Conservation (phyloP, 1,140 invertebrate genomes). For the Ridgeia piscesae region DNA sequence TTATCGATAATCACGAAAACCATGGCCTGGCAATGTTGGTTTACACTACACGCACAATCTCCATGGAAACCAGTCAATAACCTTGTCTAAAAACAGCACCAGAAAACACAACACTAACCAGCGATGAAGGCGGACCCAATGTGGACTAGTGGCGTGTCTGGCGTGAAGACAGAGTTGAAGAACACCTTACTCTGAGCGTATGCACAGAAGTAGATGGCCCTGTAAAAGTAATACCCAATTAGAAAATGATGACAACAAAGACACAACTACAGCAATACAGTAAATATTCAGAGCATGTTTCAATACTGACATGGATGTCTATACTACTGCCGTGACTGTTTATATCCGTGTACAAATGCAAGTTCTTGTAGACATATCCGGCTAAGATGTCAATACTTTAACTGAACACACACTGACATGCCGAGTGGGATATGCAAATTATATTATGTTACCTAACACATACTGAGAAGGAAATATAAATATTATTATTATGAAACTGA, state of each 20-base stretch:
- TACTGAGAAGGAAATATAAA: no score
- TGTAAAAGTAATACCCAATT: constrained; percentile 47
- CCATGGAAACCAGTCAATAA: no score
- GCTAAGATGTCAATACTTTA: background rate
- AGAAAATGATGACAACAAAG: background rate
- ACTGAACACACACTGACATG: background rate
- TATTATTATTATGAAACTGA: no score
- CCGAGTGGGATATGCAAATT: background rate
- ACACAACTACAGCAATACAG: background rate
- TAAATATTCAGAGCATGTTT: background rate
- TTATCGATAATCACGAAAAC: no score
- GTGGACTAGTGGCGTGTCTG: constrained; percentile 92
- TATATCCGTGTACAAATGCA: background rate
- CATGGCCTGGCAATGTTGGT: no score
- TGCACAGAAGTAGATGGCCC: constrained; percentile 98
- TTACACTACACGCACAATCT: no score
- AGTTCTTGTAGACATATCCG: background rate
- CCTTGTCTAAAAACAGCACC: background rate
- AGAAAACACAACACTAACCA: constrained; percentile 67
- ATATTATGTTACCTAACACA: background rate
- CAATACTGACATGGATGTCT: background rate
- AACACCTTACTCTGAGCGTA: constrained; percentile 91
- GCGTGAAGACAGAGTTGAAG: constrained; percentile 75
- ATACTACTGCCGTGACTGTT: background rate
- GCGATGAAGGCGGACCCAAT: constrained; percentile 91